Evolutionary conservation across 2,113 vertebrate genomes (phyloP).

Genomic region (Uria aalge): DNA sequence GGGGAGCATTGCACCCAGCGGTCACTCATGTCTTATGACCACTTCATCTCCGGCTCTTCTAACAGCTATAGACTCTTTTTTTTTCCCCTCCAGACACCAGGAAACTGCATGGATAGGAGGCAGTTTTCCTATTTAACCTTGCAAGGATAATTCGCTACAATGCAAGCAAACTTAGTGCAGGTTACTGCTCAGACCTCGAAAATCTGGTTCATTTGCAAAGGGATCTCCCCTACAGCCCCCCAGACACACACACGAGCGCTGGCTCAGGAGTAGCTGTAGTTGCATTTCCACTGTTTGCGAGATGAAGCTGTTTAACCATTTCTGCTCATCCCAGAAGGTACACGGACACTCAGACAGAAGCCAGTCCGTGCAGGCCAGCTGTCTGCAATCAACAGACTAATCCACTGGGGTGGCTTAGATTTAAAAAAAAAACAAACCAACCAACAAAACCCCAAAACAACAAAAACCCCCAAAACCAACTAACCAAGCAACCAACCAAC

Average conservation of each 20-base stretch:
- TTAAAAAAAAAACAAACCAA: not conserved
- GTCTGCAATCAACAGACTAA: not conserved
- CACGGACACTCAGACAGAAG: not conserved
- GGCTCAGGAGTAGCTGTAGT: not conserved
- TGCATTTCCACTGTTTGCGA: not conserved
- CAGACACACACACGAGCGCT: not conserved
- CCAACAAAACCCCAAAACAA: no score
- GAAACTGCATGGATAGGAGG: not conserved
- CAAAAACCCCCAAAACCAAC: not conserved
- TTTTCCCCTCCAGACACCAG: not conserved
- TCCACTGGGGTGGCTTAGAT: not conserved
- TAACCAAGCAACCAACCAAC: not conserved
- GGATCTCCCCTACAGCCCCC: no score
- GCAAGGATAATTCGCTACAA: not conserved
- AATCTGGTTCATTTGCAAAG: not conserved
- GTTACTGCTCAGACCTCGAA: not conserved
- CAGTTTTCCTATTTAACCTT: not conserved
- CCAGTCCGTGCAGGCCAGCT: not conserved
- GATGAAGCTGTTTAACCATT: not conserved
- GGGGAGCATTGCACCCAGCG: rapidly evolving
- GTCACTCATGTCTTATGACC: not conserved
- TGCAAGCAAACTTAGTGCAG: rapidly evolving
- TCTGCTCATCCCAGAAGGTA: not conserved
- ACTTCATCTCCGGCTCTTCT: not conserved
- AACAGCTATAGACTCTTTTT: not conserved